Evolutionary conservation across 2,113 vertebrate genomes (phyloP).

Genomic region (rat (Rattus norvegicus)): GRCr8 NC_086021.1:167494001-167494500

Average conservation of each 20-base stretch:
- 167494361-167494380: constrained; percentile 28
- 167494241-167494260: neutral
- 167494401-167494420: neutral
- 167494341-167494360: constrained; percentile 3
- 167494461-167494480: neutral
- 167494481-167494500: neutral
- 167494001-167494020: constrained; percentile 13
- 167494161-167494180: neutral
- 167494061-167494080: neutral
- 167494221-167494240: constrained; percentile 36
- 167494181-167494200: neutral
- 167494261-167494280: constrained; percentile 37
- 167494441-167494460: constrained; percentile 37
- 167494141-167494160: neutral
- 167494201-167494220: neutral
- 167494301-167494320: neutral
- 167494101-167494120: neutral
- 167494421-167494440: constrained; percentile 29
- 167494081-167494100: too few species aligned
- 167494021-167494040: neutral
- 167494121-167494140: neutral
- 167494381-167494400: neutral
- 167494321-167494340: constrained; percentile 13
- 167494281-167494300: neutral
- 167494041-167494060: neutral